Evolutionary conservation across 2,113 vertebrate species (phyloP), one percentile per base, ranked within the genome.

Genomic region (Candoia aspera): DNA sequence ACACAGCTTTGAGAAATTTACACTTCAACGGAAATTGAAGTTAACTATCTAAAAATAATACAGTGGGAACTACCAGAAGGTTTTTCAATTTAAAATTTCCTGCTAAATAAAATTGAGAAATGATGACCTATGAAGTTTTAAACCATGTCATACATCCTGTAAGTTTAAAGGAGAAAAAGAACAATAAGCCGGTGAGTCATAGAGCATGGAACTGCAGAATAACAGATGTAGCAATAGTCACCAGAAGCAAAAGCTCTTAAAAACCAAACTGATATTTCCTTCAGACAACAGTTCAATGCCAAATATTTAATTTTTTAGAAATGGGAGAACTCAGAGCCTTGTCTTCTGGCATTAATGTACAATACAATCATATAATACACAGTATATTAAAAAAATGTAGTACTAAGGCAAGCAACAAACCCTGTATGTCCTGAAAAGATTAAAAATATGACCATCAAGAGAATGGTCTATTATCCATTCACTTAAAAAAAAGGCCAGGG

Each of bases 251-350:
- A 46, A 15, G 33, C 49, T 33, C 73, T 83, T 73, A 83, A 2
- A 92, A 73, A 89, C 33, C 83, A 90, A 93, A n/a, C 60, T 73
- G 26, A 46, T n/a, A 83, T 83, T 90, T 79, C 42, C 55, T 59
- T 42, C 62, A 57, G 46, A 88, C 24, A 91, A 57, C 46, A 86
- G 33, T 33, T 87, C 49, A 86, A 42, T 85, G 60, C 53, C 53
- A 90, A 21, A 85, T 53, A 26, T 84, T 62, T 59, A 84, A 26
- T 84, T 37, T 73, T 6, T 21, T 10, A 33, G n/a, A 11, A 49
- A 33, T 42, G 1, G 15, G 49, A 57, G 3, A 26, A 91, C 15
- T 6, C 19, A n/a, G 23, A 29, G 46, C 9, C n/a, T 8, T 62
- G 49, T 29, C 85, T 87, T 79, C 17, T 46, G 21, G 19, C 19